A percentile compares a stretch with the other conserved stretches of the same genome.
Evolutionary conservation across 2,888 invertebrate genomes (phyloP).

Genomic region (Frankliniella fusca): DNA sequence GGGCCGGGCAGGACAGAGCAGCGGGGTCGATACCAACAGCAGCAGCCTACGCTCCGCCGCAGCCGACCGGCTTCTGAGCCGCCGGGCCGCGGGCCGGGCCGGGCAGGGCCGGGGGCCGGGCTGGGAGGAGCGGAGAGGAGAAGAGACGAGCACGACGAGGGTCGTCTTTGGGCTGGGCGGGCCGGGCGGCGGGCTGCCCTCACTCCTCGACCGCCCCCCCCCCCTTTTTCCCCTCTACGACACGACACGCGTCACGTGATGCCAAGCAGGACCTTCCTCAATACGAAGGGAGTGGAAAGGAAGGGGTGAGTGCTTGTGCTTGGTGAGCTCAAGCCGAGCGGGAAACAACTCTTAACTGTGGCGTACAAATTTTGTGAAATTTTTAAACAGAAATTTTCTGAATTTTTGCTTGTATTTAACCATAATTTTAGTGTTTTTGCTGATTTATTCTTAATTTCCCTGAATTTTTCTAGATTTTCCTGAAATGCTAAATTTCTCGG

Average conservation of each 20-base stretch:
- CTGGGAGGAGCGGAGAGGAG: neutral
- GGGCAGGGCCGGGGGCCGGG: neutral
- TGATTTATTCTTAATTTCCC: too few relatives aligned
- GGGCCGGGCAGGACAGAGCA: neutral
- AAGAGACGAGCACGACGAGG: neutral
- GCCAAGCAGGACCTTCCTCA: neutral
- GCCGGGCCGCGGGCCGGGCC: neutral
- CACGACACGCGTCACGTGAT: neutral
- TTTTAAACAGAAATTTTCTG: too few relatives aligned
- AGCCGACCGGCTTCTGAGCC: too few relatives aligned
- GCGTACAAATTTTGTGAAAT: too few relatives aligned
- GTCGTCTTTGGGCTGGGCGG: neutral
- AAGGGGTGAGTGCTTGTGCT: neutral
- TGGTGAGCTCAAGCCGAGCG: too few relatives aligned
- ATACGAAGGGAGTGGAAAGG: neutral
- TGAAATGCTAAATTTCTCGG: too few relatives aligned
- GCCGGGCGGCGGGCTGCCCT: neutral
- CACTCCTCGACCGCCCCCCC: neutral
- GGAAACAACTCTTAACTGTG: too few relatives aligned
- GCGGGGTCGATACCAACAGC: too few relatives aligned
- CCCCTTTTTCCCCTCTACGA: neutral
- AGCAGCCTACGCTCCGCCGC: too few relatives aligned
- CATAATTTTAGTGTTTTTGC: too few relatives aligned
- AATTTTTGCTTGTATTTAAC: too few relatives aligned
- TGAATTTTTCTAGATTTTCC: too few relatives aligned